These are phyloP conservation scores for Drosophila kanapiae DNA, from an alignment of 1,140 invertebrate genomes.

Conservation along the genomic window DNA sequence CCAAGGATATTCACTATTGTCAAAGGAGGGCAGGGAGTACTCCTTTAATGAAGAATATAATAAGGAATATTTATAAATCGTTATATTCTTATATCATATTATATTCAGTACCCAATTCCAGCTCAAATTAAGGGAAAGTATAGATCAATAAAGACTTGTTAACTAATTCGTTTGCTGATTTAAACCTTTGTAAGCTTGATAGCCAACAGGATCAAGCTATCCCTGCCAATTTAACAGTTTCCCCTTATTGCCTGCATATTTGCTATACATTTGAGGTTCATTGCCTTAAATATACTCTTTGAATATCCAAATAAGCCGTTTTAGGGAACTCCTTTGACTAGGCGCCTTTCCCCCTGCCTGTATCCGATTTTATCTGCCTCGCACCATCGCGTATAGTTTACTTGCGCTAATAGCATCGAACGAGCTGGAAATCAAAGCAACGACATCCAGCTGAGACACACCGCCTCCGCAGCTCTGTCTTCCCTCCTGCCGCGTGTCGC, in stretches of 20 bases:
- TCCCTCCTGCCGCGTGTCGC: slow-evolving; percentile 43
- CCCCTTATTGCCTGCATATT: neutral
- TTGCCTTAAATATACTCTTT: neutral
- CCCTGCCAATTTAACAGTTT: too few relatives aligned
- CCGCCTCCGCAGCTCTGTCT: slow-evolving; percentile 7
- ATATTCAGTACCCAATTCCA: too few relatives aligned
- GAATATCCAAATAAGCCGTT: neutral
- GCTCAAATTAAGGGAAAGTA: neutral
- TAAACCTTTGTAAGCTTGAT: neutral
- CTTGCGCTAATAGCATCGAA: slow-evolving; percentile 74
- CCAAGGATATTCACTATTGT: neutral
- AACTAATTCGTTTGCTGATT: neutral
- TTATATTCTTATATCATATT: too few relatives aligned
- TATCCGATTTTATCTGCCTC: slow-evolving; percentile 4
- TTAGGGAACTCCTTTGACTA: neutral
- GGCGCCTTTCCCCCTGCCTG: neutral
- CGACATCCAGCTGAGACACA: slow-evolving; percentile 42
- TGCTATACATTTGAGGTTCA: neutral
- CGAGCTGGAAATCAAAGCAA: slow-evolving; percentile 65
- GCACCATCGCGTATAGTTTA: slow-evolving; percentile 55
- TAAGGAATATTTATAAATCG: too few relatives aligned
- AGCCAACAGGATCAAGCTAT: too few relatives aligned
- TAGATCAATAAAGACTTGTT: neutral
- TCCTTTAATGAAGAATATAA: neutral
- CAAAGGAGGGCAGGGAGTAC: neutral